phyloP scores from a whole-genome alignment of 92 coral and sea anemone genomes.

The Plumapathes pennacea region DNA sequence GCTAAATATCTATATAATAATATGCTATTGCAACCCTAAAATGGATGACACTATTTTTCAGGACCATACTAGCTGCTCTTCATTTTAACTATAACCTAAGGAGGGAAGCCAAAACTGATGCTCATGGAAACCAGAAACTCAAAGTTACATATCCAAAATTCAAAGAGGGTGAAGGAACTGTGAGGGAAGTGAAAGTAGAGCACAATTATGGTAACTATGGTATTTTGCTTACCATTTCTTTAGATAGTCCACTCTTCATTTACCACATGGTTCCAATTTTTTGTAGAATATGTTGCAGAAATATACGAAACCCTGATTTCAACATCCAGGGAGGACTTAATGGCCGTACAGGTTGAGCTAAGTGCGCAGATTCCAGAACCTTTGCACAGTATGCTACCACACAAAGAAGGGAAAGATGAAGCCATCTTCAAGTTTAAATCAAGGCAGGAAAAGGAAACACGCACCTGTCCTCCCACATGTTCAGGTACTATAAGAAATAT shows the following conservation, averaged over 20 bases:
- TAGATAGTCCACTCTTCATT: neutral
- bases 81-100: constrained; percentile 27
- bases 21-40: no score
- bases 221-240: no score
- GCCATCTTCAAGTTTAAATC: constrained; percentile 21
- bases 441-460: constrained; percentile 26
- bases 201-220: constrained; percentile 22
- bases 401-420: constrained; percentile 35
- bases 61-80: constrained; percentile 38
- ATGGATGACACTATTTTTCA: constrained; percentile 1
- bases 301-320: constrained; percentile 32
- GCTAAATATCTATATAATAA: neutral
- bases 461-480: constrained; percentile 53
- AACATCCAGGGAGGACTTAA: constrained; percentile 48
- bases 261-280: no score
- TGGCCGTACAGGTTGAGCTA: constrained; percentile 24
- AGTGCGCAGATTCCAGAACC: constrained; percentile 29
- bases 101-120: constrained; percentile 13
- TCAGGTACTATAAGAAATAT: no score
- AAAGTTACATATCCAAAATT: constrained; percentile 32
- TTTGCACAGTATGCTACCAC: constrained; percentile 29
- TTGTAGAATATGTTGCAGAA: constrained; percentile 54
- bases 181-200: constrained; percentile 16
- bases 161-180: constrained; percentile 24
- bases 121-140: constrained; percentile 1